Evolutionary conservation across 2,888 invertebrate genomes (phyloP).

Genomic region (Cotesia congregata): DNA sequence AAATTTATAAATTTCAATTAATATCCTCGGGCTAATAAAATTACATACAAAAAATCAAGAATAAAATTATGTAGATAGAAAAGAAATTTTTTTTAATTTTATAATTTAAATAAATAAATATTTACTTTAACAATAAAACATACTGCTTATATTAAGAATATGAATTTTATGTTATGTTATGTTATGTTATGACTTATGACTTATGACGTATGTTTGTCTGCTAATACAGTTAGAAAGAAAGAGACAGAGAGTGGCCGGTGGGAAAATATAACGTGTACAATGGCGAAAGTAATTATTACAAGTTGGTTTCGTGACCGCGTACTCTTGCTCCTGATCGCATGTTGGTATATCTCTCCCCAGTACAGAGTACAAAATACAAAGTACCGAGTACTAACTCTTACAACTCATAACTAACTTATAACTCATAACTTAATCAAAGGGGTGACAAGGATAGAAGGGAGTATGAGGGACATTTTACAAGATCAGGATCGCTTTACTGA

Average conservation of each 20-base stretch:
- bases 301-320: conserved; percentile 32
- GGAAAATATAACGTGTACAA: conserved; percentile 25
- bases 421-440: neutral
- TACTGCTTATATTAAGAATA: too few relatives aligned
- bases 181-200: too few relatives aligned
- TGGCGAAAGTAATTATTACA: conserved; percentile 35
- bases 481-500: conserved; percentile 9
- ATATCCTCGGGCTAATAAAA: too few relatives aligned
- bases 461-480: neutral
- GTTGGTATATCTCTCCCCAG: conserved; percentile 21
- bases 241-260: conserved; percentile 6
- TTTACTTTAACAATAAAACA: too few relatives aligned
- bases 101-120: too few relatives aligned
- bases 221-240: neutral
- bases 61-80: too few relatives aligned
- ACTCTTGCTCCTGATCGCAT: conserved; percentile 29
- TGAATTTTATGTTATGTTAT: too few relatives aligned
- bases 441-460: neutral
- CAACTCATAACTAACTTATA: neutral
- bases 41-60: too few relatives aligned
- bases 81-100: too few relatives aligned
- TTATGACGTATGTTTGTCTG: neutral
- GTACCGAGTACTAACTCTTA: conserved; percentile 9
- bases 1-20: too few relatives aligned
- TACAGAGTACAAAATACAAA: neutral